A percentile compares a stretch with the other conserved stretches of the same genome.
Evolutionary conservation across 1,140 invertebrate species (phyloP).

Genomic region (Tetragnatha versicolor): DNA sequence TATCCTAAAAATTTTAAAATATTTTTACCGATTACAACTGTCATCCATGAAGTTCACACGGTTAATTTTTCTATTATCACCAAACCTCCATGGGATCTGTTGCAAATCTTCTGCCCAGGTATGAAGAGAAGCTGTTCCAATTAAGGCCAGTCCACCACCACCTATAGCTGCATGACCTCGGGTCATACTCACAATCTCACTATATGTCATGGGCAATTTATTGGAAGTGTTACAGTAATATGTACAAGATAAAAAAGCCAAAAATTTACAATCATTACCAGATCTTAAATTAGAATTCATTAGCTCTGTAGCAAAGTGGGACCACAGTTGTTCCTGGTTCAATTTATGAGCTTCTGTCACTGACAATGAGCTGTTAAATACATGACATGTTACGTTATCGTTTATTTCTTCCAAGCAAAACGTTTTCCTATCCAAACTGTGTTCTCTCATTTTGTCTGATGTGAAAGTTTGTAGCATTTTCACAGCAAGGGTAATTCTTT

Average conservation of each 20-base stretch:
- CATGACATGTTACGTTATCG: constrained; percentile 67
- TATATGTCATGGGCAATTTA: constrained; percentile 69
- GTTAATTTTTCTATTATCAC: constrained; percentile 72
- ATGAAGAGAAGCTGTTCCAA: constrained; percentile 88
- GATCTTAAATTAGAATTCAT: constrained; percentile 70
- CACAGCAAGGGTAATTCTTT: constrained; percentile 78
- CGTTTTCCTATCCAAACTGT: constrained; percentile 79
- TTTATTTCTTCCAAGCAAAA: constrained; percentile 74
- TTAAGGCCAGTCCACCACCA: constrained; percentile 86
- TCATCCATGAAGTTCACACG: constrained; percentile 81
- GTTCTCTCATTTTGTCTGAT: constrained; percentile 86
- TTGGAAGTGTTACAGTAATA: constrained; percentile 68
- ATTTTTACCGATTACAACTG: constrained; percentile 76
- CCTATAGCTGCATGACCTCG: constrained; percentile 87
- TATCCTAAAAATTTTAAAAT: neutral
- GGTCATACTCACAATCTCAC: constrained; percentile 76
- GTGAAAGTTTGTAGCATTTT: constrained; percentile 84
- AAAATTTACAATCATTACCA: constrained; percentile 78
- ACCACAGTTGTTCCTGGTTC: constrained; percentile 83
- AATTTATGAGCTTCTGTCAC: constrained; percentile 75
- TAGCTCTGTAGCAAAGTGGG: constrained; percentile 78
- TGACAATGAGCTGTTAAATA: constrained; percentile 75
- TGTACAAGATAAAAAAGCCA: constrained; percentile 89
- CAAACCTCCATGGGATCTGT: constrained; percentile 72
- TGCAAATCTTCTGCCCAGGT: constrained; percentile 82